These are phyloP conservation scores for Lasiurus cinereus DNA, from an alignment of 2,113 vertebrate genomes.

Conservation along the genomic window DNA sequence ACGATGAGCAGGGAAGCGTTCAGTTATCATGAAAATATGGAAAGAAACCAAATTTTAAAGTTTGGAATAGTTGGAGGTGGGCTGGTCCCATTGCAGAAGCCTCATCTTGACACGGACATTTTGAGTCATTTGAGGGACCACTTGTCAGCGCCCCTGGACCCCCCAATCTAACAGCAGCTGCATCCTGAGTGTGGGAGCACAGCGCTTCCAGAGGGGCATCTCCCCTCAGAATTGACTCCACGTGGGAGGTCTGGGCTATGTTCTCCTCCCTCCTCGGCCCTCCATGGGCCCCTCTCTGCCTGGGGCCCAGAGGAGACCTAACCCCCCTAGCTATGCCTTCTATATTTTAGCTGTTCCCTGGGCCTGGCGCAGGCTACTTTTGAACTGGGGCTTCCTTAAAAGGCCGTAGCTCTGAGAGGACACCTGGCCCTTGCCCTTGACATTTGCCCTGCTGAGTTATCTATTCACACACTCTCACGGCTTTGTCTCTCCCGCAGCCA, in stretches of 20 bases:
- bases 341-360: not conserved
- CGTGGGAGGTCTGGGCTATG: not conserved
- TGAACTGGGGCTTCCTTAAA: slow-evolving; percentile 36
- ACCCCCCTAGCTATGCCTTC: not conserved
- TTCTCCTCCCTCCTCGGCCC: not conserved
- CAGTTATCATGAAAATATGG: not conserved
- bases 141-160: not conserved
- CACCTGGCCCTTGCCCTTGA: slow-evolving; percentile 66
- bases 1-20: not conserved
- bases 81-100: not conserved
- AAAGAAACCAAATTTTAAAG: not conserved
- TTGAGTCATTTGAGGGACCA: not conserved
- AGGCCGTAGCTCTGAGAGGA: not conserved
- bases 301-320: not conserved
- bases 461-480: slow-evolving; percentile 79
- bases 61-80: not conserved
- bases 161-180: not conserved
- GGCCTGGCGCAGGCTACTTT: not conserved
- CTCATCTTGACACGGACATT: not conserved
- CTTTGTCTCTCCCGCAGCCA: slow-evolving; percentile 92
- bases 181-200: fast-evolving
- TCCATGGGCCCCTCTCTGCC: not conserved
- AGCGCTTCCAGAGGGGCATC: not conserved
- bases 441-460: slow-evolving; percentile 70
- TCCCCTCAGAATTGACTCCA: fast-evolving